Base-by-base conservation (phyloP, 2,888 invertebrate genomes). In the Euplexia lucipara region DNA sequence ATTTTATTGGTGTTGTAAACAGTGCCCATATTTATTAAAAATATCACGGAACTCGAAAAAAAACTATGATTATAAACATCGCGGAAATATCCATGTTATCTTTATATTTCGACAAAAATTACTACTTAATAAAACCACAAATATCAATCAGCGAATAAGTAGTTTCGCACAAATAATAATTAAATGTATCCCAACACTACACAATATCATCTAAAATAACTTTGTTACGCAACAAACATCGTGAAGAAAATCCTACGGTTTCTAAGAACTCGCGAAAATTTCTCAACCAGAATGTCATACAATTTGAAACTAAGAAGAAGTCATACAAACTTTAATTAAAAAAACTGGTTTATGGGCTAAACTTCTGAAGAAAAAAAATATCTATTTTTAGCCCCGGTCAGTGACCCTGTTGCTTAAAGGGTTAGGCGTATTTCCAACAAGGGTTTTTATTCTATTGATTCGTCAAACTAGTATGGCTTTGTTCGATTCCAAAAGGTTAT, bases 251-350 rank as follows among this genome's bases (percentile, higher is more conserved):
- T 32, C 2, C 14, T 47, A 42, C 18, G 20, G 26, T 16, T 72
- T 72, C 49, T 9, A 20, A 7, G 1, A 22, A 42, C 20, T 47
- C 12, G 12, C 10, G 26, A 53, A n/a, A 52, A 66, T 42, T 20
- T 34, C 9, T 3, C 39, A 35, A 32, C 9, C 4, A 6, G 12
- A 16, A 30, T 4, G 30, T 14, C 10, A 18, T 12, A 4, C 9
- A 4, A 5, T n/a, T 20, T 45, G 6, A 48, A 51, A 51, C n/a
- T 3, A 6, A 0, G 34, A 6, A 0, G 34, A 74, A 74, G 10
- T 47, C 68, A 1, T 49, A 74, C n/a, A 75, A 69, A 56, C n/a
- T 52, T 16, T 20, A 12, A 8, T 14, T 18, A 9, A 26, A 37
- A 47, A n/a, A 44, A 20, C 10, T 58, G 8, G 30, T 37, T 34